phyloP scores from a whole-genome alignment of 2,113 vertebrate species.

The Pseudopodoces humilis region DNA sequence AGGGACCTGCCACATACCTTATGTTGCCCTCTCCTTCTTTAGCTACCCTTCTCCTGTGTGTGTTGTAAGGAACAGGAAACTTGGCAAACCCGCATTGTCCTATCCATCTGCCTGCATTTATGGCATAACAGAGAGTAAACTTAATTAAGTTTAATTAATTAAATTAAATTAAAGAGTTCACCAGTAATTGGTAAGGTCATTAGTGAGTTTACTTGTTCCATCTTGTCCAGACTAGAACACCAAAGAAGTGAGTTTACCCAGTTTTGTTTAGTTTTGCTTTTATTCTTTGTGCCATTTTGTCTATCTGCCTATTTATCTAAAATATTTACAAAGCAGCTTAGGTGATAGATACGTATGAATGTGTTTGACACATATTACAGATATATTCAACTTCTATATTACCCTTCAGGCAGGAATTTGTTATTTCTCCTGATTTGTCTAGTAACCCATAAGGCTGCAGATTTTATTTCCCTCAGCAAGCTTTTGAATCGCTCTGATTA shows the following conservation, averaged over 20 bases:
- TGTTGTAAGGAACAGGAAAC: background rate
- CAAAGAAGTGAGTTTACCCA: background rate
- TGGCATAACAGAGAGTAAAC: background rate
- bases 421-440: background rate
- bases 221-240: background rate
- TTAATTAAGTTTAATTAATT: too few species aligned
- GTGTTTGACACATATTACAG: background rate
- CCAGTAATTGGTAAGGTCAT: background rate
- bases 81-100: background rate
- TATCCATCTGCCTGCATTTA: background rate
- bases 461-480: background rate
- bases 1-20: background rate
- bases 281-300: background rate
- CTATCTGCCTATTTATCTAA: slow-evolving; percentile 9
- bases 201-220: background rate
- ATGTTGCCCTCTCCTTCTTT: background rate
- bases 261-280: slow-evolving; percentile 24
- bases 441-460: background rate
- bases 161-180: background rate
- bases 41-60: background rate
- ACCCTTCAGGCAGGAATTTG: background rate
- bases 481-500: background rate
- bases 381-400: background rate
- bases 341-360: background rate
- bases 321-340: slow-evolving; percentile 29